phyloP scores from a whole-genome alignment of 2,113 vertebrate species.

The Rhea pennata region DNA sequence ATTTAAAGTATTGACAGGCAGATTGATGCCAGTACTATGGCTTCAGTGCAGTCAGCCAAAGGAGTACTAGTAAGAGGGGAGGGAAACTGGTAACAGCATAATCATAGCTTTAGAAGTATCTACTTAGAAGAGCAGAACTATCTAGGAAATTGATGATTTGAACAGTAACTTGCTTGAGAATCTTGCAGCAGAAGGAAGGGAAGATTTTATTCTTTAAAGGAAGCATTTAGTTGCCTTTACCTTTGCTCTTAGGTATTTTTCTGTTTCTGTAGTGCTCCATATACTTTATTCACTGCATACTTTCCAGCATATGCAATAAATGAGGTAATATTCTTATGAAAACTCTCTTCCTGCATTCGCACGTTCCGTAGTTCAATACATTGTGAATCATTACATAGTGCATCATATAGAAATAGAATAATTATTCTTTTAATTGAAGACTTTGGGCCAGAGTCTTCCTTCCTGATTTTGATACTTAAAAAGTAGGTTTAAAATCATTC shows the following conservation, averaged over 20 bases:
- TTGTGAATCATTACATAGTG: background rate
- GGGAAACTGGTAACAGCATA: background rate
- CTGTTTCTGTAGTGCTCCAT: background rate
- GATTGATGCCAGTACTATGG: background rate
- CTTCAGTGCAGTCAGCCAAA: background rate
- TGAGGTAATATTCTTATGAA: background rate
- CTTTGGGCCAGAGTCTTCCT: background rate
- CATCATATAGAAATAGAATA: background rate
- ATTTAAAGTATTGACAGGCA: background rate
- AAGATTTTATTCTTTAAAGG: background rate
- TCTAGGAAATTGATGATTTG: background rate
- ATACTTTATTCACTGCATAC: background rate
- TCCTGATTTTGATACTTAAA: background rate
- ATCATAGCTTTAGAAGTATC: background rate
- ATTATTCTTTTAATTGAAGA: background rate
- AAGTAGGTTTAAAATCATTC: background rate
- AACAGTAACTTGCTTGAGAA: background rate
- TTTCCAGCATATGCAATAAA: conserved; percentile 3
- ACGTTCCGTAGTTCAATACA: rapidly evolving
- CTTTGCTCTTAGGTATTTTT: background rate
- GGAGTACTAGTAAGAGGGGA: background rate
- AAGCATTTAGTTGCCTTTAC: background rate
- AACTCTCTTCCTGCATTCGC: background rate
- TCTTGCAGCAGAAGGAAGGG: background rate
- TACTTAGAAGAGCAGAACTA: background rate